These are phyloP conservation scores for Hepsetus odoe DNA, from an alignment of 2,113 vertebrate species.

Conservation along the genomic window DNA sequence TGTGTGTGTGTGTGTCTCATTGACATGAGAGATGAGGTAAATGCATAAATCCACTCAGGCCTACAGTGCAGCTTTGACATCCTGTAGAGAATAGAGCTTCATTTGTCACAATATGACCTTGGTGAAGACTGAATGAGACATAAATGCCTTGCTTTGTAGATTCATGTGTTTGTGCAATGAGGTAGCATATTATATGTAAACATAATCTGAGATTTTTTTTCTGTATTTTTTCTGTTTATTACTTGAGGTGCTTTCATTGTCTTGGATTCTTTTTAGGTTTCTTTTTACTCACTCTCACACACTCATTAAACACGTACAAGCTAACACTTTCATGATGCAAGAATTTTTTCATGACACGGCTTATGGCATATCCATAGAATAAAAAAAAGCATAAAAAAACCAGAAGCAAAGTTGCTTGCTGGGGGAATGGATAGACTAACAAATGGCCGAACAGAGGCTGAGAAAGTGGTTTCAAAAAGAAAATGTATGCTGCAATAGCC, in stretches of 20 bases:
- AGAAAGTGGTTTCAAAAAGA: not conserved
- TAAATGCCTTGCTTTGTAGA: slow-evolving; percentile 15
- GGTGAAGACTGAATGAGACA: slow-evolving; percentile 1
- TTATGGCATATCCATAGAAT: not conserved
- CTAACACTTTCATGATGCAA: not conserved
- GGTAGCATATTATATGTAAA: not conserved
- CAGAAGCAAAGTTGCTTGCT: too few species aligned
- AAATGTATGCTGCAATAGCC: not conserved
- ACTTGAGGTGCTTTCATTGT: not conserved
- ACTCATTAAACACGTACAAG: not conserved
- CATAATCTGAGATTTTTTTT: too few species aligned
- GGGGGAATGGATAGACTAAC: not conserved
- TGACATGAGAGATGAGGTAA: not conserved
- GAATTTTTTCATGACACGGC: too few species aligned
- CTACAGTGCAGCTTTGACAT: not conserved
- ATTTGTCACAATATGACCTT: slow-evolving; percentile 16
- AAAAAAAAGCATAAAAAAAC: not conserved
- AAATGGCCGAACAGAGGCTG: too few species aligned
- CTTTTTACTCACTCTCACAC: not conserved
- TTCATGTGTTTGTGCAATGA: not conserved
- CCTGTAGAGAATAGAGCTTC: slow-evolving; percentile 7
- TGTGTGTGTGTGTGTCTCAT: not conserved
- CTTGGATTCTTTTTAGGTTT: not conserved
- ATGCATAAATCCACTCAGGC: not conserved
- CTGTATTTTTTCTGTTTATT: slow-evolving; percentile 18